Base-by-base conservation (phyloP, 2,113 vertebrate genomes). In the Speoplatyrhinus poulsoni region DNA sequence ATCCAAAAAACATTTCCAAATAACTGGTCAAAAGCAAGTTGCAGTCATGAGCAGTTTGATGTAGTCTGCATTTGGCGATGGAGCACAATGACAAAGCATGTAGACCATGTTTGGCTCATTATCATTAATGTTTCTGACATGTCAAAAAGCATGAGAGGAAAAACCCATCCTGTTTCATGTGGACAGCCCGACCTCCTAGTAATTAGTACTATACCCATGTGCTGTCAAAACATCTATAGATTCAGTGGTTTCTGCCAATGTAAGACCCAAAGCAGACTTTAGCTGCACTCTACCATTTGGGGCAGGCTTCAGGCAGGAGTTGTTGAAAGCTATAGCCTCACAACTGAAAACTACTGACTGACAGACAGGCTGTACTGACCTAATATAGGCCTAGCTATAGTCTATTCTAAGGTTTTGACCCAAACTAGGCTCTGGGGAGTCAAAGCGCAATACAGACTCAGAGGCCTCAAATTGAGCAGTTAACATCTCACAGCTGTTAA, bases 141-240 rank as follows among this genome's bases (percentile, higher is more conserved):
- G 82, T 87, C 77, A 55, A 78, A 73, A 87, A 86, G 65, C 77
- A 82, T 77, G 59, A 65, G 71, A 19, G 56, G 65, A 68, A 69
- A 56, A 7, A 60, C 26, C 26, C 26, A 57, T 63, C 76, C 66
- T 47, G 17, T 60, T 76, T 67, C 65, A 84, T 65, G 70, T 72
- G 76, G 67, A 71, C 60, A 69, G 19, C 54, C 75, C 57, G 66
- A 6, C 13, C 77, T 0, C 15, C 71, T 69, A 75, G 76, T 83
- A 74, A 80, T 76, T 69, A 64, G 49, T 7, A 16, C 19, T 58
- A 55, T 13, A 46, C 15, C 73, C 70, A 60, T 65, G 50, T 67
- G 66, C 74, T 60, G 68, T 73, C 53, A 72, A 73, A 78, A 76
- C 56, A 69, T 49, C 62, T 76, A 7, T 13, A 56, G 46, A 59